Evolutionary conservation across 2,888 invertebrate species (phyloP), one percentile per base, ranked within the genome.

Genomic region (Brachypterus glaber): DNA sequence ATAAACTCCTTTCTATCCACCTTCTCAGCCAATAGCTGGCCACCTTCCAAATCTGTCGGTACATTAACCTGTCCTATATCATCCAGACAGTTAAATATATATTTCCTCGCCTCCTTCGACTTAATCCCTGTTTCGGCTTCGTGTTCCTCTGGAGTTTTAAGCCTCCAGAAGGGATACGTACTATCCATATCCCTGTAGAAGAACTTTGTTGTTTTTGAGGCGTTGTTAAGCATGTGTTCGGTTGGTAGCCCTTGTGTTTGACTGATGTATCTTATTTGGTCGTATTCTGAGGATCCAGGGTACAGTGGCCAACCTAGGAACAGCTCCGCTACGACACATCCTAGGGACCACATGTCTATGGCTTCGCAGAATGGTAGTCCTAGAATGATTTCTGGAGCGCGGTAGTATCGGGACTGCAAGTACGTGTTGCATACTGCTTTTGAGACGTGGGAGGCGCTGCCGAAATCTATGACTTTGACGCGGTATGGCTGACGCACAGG

Each of bases 401-500:
- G 83, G 69, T 98, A 98, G 66, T 98, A 98, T 62, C 98, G 79
- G 56, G 96, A 97, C 72, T 98, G 98, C 57, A 99, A 75, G 67
- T 99, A 99, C 5, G 98, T 99, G 63, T 98, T 98, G 70, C 97
- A 97, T 33, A 99, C 96, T 9, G 97, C 97, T 71, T 99, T 98
- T 68, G 93, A 93, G 53, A 97, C 95, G 68, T 98, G 97, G 43
- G 95, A 95, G 37, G 98, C 98, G 61, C 95, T 96, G 52, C 98
- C 98, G 71, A 98, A 98, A 75, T 98, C 98, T 58, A 99, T 99
- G 33, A 96, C 98, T 75, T 98, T 98, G 39, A 99, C 97, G 50
- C 97, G 78, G 71, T 96, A 99, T 1, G 98, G 98, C 66, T 96
- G 95, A 48, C 96, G 80, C 41, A 86, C 85, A 31, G 97, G 98